Percentiles rank a stretch among this genome's conserved stretches.
These are phyloP conservation scores for Napeogenes inachia DNA, from an alignment of 2,888 invertebrate genomes.

Conservation along the genomic window DNA sequence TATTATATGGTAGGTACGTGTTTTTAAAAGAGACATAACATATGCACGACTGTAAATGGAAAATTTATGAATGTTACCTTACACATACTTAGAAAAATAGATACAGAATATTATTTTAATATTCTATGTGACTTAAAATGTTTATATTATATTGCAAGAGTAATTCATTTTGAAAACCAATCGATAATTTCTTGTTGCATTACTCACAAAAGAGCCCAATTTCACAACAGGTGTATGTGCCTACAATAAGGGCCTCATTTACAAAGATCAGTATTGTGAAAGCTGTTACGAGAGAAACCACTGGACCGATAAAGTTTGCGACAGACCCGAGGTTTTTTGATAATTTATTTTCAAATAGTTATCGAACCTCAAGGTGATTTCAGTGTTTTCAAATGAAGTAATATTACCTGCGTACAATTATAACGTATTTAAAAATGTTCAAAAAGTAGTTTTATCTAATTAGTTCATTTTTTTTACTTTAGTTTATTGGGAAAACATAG, in stretches of 20 bases:
- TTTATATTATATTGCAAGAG: too few relatives aligned
- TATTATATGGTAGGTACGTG: not conserved
- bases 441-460: too few relatives aligned
- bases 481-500: too few relatives aligned
- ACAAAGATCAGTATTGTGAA: conserved; percentile 21
- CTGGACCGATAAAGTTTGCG: conserved; percentile 23
- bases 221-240: conserved; percentile 1
- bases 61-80: conserved; percentile 4
- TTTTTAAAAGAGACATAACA: too few relatives aligned
- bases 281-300: conserved; percentile 22
- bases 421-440: too few relatives aligned
- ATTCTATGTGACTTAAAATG: too few relatives aligned
- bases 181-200: too few relatives aligned
- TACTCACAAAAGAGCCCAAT: not conserved
- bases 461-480: too few relatives aligned
- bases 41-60: not conserved
- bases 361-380: conserved; percentile 5
- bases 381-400: not conserved
- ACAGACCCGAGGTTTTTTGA: conserved; percentile 12
- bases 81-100: too few relatives aligned
- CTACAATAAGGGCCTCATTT: conserved; percentile 26
- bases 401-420: too few relatives aligned
- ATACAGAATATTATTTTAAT: too few relatives aligned
- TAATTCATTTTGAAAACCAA: too few relatives aligned
- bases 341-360: conserved; percentile 15